Evolutionary conservation across 2,113 vertebrate genomes (phyloP).

Genomic region (Rhea americana): DNA sequence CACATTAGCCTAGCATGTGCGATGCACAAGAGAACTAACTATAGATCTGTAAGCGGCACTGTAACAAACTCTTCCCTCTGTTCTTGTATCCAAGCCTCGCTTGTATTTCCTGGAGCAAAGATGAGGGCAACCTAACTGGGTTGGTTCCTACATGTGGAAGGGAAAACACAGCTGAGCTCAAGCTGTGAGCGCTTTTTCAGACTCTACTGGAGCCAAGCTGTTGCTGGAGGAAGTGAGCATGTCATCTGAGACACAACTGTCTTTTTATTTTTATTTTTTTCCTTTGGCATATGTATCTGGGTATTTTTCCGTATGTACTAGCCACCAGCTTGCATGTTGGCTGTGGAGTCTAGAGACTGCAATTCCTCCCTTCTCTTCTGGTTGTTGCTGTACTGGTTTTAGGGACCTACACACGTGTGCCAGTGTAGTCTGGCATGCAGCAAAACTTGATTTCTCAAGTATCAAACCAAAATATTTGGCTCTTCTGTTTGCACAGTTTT

Average conservation of each 20-base stretch:
- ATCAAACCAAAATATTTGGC: not conserved
- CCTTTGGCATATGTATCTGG: not conserved
- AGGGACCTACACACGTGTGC: not conserved
- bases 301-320: not conserved
- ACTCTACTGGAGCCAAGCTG: not conserved
- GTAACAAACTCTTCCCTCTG: not conserved
- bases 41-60: not conserved
- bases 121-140: not conserved
- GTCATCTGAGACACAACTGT: not conserved
- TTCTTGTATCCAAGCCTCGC: not conserved
- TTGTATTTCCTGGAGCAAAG: not conserved
- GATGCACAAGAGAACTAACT: not conserved
- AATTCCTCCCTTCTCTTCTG: not conserved
- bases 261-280: not conserved
- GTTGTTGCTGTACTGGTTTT: not conserved
- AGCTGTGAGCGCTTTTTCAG: not conserved
- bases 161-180: not conserved
- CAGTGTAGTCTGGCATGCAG: not conserved
- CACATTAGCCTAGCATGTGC: not conserved
- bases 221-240: not conserved
- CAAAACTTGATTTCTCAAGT: not conserved
- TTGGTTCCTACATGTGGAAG: fast-evolving
- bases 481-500: not conserved
- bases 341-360: not conserved
- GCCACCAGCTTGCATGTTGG: fast-evolving